These are phyloP conservation scores for Aspidapion aeneum DNA, from an alignment of 2,888 invertebrate genomes.

Conservation along the genomic window DNA sequence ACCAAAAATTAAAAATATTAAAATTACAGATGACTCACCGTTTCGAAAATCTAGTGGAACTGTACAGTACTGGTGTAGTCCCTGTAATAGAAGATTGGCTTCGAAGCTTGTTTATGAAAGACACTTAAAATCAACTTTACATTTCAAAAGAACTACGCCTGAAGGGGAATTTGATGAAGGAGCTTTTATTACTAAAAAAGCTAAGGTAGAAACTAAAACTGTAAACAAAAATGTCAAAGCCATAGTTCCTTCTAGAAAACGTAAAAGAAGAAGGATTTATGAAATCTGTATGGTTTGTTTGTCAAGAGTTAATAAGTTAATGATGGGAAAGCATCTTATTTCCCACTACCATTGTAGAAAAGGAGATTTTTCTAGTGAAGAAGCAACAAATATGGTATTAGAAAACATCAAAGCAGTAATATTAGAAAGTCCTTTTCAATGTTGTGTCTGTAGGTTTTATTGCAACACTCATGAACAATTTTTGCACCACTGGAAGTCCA, in stretches of 20 bases:
- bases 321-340: constrained; percentile 81
- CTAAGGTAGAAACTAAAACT: constrained; percentile 25
- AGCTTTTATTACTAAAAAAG: constrained; percentile 29
- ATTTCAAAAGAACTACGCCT: constrained; percentile 61
- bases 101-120: constrained; percentile 72
- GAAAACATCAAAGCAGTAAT: constrained; percentile 76
- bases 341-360: constrained; percentile 82
- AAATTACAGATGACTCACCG: constrained; percentile 18
- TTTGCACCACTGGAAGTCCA: constrained; percentile 70
- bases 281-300: constrained; percentile 70
- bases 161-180: constrained; percentile 63
- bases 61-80: constrained; percentile 74
- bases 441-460: constrained; percentile 80
- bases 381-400: constrained; percentile 62
- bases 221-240: not conserved
- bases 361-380: constrained; percentile 57
- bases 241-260: constrained; percentile 25
- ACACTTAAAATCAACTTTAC: constrained; percentile 71
- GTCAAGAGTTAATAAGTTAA: constrained; percentile 61
- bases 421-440: constrained; percentile 81
- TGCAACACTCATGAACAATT: constrained; percentile 72
- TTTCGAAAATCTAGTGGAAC: constrained; percentile 44
- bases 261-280: constrained; percentile 56
- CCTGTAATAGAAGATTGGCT: constrained; percentile 73
- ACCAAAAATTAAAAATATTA: constrained; percentile 1